Evolutionary conservation across 2,888 invertebrate genomes (phyloP), one percentile per base, ranked within the genome.

Genomic region (Leptura quadrifasciata): DNA sequence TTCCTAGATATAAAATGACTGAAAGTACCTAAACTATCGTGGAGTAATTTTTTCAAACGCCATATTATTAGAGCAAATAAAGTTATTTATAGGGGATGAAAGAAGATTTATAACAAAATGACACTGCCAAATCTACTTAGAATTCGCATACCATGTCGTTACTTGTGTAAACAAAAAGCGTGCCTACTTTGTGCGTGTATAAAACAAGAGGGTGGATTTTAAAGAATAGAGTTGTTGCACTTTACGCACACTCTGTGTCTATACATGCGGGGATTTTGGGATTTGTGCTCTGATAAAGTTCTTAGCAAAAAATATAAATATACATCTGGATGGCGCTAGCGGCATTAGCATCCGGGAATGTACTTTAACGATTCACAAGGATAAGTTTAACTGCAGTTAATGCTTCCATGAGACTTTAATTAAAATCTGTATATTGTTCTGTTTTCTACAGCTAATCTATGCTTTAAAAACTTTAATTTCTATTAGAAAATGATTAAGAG

Each of bases 111-210:
- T 76, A 75, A 69, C 74, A 78, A 80, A 81, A 81, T 82, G 83
- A 80, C 80, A 80, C 77, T 74, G 79, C 80, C 82, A 83, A 84
- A 82, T 83, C 80, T 82, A 83, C 82, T 83, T 83, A 84, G 82
- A 82, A 81, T 82, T 31, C 31, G 27, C 63, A 17, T 75, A 67
- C 64, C 20, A 76, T 80, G 79, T 79, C 80, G 82, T 83, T 82
- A 82, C 79, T 83, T 82, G 78, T 82, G 82, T 81, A 82, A 84
- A 84, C 83, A 83, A 77, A 79, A 75, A 80, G 78, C 80, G 81
- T 79, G 79, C 75, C 72, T 70, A 80, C 76, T 79, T 80, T 79
- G 79, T 75, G 63, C 63, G 15, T 18, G 17, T 64, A 47, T 64
- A 64, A 47, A 47, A 35, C 61, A 60, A 18, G 21, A 20, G 47